Conservation (phyloP, 2,113 vertebrate species). For the Ptilorrhoa leucosticta region DNA sequence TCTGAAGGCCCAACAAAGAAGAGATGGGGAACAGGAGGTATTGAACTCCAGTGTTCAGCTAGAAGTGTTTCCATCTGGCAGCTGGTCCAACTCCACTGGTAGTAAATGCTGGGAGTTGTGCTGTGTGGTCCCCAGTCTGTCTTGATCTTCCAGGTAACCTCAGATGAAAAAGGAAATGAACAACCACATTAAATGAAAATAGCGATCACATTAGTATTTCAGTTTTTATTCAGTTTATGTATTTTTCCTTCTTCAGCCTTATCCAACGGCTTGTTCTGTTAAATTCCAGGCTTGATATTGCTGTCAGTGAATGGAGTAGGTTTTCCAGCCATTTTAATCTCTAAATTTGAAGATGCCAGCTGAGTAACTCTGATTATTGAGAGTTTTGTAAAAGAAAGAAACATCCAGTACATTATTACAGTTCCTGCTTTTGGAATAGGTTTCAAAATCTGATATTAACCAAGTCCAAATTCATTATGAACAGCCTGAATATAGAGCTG, state of each 20-base stretch:
- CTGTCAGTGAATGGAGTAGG: not conserved
- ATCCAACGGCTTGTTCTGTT: not conserved
- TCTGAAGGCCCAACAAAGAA: not conserved
- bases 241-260: not conserved
- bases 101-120: not conserved
- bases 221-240: not conserved
- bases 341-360: not conserved
- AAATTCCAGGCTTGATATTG: not conserved
- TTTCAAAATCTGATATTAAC: not conserved
- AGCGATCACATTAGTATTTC: not conserved
- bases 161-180: not conserved
- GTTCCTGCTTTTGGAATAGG: not conserved
- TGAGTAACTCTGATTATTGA: not conserved
- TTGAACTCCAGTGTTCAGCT: not conserved
- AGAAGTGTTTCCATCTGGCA: not conserved
- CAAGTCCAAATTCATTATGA: too few species aligned
- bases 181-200: not conserved
- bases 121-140: not conserved
- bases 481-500: not conserved
- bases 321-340: not conserved
- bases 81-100: rapidly evolving
- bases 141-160: not conserved
- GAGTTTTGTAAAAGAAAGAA: not conserved
- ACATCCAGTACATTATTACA: rapidly evolving
- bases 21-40: not conserved